Evolutionary conservation across 2,797 vertebrate species (phyloP), one percentile per base, ranked within the genome.

Genomic region (Scomberomorus guttatus): DNA sequence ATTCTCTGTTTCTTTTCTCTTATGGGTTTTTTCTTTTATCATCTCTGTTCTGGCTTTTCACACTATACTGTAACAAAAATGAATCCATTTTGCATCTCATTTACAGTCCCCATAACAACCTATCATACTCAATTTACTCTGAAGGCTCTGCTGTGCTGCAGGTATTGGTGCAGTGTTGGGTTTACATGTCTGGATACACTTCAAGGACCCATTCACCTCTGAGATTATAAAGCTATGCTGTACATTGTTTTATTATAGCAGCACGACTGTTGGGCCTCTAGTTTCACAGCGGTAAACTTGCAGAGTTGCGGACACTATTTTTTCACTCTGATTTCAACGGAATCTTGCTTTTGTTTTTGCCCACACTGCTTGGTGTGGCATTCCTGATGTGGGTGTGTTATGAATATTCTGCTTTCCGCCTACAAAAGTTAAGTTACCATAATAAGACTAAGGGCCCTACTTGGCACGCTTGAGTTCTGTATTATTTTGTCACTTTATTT

Each of bases 21-120:
- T n/a, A 32, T 15, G 10, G 24, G 17, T 15, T 15, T 34, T 60
- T 29, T 48, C 25, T 58, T 64, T 39, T 2, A 66, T 34, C 34
- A 62, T 20, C 32, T 61, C 44, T 48, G 8, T 2, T 68, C 58
- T 56, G 29, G 17, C 48, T 59, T 68, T 72, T 32, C 42, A 37
- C 15, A 5, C 55, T 42, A 0, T 15, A 59, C 68, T 56, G 20
- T 25, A 60, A 37, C 25, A 20, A 64, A 75, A 83, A 48, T n/a
- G 22, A 39, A 56, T 74, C 6, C 17, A 56, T 60, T 58, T 50
- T 70, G 58, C 71, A 59, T 71, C 71, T 72, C 27, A 83, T 83
- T 83, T 74, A 61, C 39, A 78, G 68, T 83, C 29, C 29, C 65
- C 42, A 68, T 65, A 60, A 39, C 70, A 63, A 39, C 34, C 59